Conservation (phyloP, 2,797 vertebrate species). For the Pseudomugil gertrudae region DNA sequence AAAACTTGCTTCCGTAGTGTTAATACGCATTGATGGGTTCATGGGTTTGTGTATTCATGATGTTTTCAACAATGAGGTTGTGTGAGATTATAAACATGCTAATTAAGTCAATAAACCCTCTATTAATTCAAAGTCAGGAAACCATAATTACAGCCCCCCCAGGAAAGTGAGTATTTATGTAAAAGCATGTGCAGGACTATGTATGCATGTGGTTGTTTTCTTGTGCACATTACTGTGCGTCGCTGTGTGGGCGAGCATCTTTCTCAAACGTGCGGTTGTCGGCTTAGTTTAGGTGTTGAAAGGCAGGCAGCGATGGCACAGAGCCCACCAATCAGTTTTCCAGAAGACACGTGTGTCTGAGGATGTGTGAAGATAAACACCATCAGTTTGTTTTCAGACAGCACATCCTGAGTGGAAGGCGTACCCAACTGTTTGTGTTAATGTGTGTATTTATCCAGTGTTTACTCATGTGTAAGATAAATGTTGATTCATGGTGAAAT, state of each 20-base stretch:
- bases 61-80: slow-evolving; percentile 1
- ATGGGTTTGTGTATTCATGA: neutral
- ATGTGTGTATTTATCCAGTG: slow-evolving; percentile 13
- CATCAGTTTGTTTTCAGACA: slow-evolving; percentile 68
- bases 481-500: neutral
- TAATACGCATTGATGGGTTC: neutral
- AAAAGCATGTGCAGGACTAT: neutral
- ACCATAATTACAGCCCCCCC: slow-evolving; percentile 9
- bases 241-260: slow-evolving; percentile 24
- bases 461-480: neutral
- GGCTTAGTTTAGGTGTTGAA: slow-evolving; percentile 58
- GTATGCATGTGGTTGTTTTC: neutral
- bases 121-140: slow-evolving; percentile 8
- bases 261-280: slow-evolving; percentile 37
- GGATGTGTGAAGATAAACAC: slow-evolving; percentile 68
- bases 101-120: slow-evolving; percentile 17
- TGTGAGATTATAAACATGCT: slow-evolving; percentile 28
- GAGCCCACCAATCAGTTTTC: slow-evolving; percentile 64
- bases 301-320: slow-evolving; percentile 47
- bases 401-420: slow-evolving; percentile 47
- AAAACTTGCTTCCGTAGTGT: neutral
- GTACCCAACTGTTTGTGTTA: slow-evolving; percentile 47
- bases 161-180: neutral
- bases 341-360: slow-evolving; percentile 62
- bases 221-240: slow-evolving; percentile 13